Base-by-base conservation (phyloP, 2,888 invertebrate species). In the Desoria tigrina region DNA sequence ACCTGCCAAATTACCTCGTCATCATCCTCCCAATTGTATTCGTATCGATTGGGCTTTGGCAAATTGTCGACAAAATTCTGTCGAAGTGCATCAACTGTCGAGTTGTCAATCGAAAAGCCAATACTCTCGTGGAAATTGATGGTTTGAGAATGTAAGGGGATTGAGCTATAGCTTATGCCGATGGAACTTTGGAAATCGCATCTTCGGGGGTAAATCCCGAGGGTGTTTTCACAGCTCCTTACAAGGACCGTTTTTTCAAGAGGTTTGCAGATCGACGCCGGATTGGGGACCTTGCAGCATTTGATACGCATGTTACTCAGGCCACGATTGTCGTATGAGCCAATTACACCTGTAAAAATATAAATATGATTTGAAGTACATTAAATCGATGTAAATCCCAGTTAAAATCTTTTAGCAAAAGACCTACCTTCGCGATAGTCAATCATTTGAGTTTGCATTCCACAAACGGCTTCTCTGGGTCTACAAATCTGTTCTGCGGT, bases 121-220 rank as follows among this genome's bases (percentile, higher is more conserved):
- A 72, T 27, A 24, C 72, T 72, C 42, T 67, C 54, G 27, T 72
- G 66, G 55, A 72, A 72, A 23, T 72, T 65, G n/a, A 61, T n/a
- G 1, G 45, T 2, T 27, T n/a, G 18, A 23, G 7, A n/a, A 3
- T 9, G 27, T 4, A 37, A 55, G n/a, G n/a, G n/a, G n/a, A n/a
- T n/a, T n/a, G n/a, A n/a, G 2, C 51, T 37, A 11, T 58, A 42
- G 28, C 54, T 58, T 27, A 66, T 49, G 1, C 72, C 72, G 28
- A 67, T 21, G 7, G 24, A 21, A 1, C 28, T 26, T 2, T 59
- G 27, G 53, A 69, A 72, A 28, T 72, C 65, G 18, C 69, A 69
- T 24, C 63, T 18, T 27, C 63, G 60, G 7, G 37, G 55, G 14
- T 64, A 63, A 28, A 65, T 53, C 14, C 67, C 61, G 9, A 57